A percentile compares a stretch with the other conserved stretches of the same genome.
Conservation (phyloP, 2,113 vertebrate species). For the Microtus montanus region DNA sequence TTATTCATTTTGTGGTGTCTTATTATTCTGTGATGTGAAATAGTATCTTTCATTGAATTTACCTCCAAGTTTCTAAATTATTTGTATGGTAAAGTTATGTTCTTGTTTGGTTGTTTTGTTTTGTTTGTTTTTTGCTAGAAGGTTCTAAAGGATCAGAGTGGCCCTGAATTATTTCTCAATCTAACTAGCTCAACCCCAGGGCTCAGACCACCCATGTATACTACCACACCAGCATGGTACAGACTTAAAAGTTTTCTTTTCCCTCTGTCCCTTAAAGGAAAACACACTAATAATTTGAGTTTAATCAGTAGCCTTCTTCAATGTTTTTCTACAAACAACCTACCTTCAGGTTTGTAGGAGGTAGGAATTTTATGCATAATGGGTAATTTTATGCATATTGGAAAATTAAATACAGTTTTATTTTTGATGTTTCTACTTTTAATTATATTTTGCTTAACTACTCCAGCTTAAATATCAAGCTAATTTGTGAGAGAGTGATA, state of each 20-base stretch:
- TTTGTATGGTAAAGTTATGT: background rate
- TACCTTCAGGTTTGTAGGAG: background rate
- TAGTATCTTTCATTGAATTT: background rate
- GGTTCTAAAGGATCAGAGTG: background rate
- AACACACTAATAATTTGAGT: background rate
- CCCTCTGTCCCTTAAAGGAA: background rate
- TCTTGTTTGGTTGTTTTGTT: background rate
- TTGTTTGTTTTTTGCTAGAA: too few relatives aligned
- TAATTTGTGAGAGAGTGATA: background rate
- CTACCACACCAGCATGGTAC: background rate
- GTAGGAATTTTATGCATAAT: background rate
- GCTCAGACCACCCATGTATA: background rate
- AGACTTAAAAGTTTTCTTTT: background rate
- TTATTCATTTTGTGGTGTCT: background rate
- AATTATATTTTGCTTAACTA: background rate
- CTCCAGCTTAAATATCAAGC: background rate
- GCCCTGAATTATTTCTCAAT: background rate
- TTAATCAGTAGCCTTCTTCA: background rate
- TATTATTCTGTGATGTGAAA: background rate
- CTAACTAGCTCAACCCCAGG: background rate
- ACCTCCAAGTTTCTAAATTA: background rate
- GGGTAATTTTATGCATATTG: background rate
- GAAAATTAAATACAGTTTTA: background rate
- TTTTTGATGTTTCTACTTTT: background rate
- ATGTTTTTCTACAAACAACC: background rate